Conservation (phyloP, 2,113 vertebrate genomes). For the Myodes glareolus region DNA sequence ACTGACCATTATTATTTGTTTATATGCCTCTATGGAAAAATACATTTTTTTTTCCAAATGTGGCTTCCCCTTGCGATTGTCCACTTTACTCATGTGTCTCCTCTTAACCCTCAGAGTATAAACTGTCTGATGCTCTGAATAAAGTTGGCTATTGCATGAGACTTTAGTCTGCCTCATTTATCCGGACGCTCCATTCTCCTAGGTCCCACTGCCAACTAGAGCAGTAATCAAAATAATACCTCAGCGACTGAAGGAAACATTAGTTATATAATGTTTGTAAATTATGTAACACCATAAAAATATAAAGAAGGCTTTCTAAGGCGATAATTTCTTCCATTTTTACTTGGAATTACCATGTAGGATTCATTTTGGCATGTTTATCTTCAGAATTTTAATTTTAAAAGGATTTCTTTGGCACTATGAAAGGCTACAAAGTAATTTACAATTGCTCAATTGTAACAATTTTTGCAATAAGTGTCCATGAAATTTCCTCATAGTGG, state of each 20-base stretch:
- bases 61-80: neutral
- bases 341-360: neutral
- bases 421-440: neutral
- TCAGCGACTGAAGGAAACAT: neutral
- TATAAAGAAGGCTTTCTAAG: neutral
- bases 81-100: neutral
- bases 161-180: neutral
- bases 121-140: neutral
- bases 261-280: neutral
- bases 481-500: slow-evolving; percentile 35
- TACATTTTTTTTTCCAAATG: neutral
- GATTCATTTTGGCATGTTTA: neutral
- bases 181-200: no score
- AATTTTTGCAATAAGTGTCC: slow-evolving; percentile 13
- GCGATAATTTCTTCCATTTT: neutral
- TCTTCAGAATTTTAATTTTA: slow-evolving; percentile 58
- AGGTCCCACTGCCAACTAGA: no score
- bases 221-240: neutral
- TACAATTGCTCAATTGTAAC: slow-evolving; percentile 10
- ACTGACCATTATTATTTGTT: neutral
- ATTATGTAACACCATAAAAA: neutral
- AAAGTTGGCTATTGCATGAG: neutral
- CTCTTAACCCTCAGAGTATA: neutral
- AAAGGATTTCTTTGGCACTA: slow-evolving; percentile 19
- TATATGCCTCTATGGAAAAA: neutral